These are phyloP conservation scores for Ctenoplectra terminalis DNA, from an alignment of 1,140 invertebrate genomes.

Conservation along the genomic window DNA sequence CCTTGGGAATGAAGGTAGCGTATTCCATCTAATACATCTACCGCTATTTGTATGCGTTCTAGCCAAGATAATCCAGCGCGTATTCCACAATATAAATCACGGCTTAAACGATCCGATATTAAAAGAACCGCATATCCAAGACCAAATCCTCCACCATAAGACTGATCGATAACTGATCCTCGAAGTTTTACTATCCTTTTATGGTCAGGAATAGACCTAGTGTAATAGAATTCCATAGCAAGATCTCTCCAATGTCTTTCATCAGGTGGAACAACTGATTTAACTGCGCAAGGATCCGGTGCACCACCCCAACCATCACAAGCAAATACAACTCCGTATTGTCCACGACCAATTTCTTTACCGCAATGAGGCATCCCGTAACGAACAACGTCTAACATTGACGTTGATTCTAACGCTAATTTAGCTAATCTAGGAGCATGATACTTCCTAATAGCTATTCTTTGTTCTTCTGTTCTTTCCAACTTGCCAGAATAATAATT, in stretches of 20 bases:
- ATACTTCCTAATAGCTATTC: conserved; percentile 89
- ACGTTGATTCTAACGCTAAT: conserved; percentile 93
- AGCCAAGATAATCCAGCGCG: conserved; percentile 88
- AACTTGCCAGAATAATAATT: conserved; percentile 88
- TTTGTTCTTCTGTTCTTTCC: conserved; percentile 92
- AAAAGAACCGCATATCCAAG: conserved; percentile 90
- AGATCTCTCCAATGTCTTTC: conserved; percentile 96
- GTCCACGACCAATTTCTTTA: conserved; percentile 93
- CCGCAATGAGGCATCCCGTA: conserved; percentile 91
- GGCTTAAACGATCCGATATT: conserved; percentile 88
- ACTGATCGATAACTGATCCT: conserved; percentile 93
- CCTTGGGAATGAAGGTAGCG: conserved; percentile 94
- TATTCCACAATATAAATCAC: conserved; percentile 93
- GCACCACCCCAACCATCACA: conserved; percentile 91
- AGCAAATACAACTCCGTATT: conserved; percentile 96
- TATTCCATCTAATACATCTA: conserved; percentile 93
- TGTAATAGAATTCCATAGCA: conserved; percentile 96
- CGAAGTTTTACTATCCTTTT: conserved; percentile 91
- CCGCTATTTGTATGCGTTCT: conserved; percentile 88
- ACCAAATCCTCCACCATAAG: conserved; percentile 85
- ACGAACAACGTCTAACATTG: conserved; percentile 89
- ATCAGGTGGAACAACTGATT: conserved; percentile 95
- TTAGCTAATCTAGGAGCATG: conserved; percentile 92
- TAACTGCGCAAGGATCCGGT: conserved; percentile 90
- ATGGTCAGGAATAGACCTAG: conserved; percentile 92